A percentile compares a stretch with the other conserved stretches of the same genome.
These are phyloP conservation scores for Falco punctatus DNA, from an alignment of 2,113 vertebrate genomes.

Conservation along the genomic window DNA sequence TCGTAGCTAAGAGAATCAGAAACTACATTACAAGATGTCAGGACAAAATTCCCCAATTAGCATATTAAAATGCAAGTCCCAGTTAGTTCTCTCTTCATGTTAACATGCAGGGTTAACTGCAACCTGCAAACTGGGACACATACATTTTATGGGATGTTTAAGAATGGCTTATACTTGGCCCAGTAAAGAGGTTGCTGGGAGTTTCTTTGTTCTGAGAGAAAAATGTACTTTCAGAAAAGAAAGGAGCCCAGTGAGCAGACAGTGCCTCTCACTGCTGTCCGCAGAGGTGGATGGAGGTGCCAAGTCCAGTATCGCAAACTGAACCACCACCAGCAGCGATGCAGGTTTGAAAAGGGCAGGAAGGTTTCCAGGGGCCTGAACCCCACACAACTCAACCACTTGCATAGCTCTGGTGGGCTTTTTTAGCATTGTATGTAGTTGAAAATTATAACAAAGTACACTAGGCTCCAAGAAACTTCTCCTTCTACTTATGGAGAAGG, in stretches of 20 bases:
- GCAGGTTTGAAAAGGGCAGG: rapidly evolving
- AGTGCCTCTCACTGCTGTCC: not conserved
- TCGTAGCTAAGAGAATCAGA: not conserved
- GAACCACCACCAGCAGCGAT: rapidly evolving
- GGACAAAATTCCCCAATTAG: not conserved
- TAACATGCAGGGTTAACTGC: not conserved
- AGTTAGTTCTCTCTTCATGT: not conserved
- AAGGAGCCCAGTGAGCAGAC: not conserved
- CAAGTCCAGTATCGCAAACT: rapidly evolving
- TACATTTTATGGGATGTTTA: not conserved
- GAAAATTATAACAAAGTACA: not conserved
- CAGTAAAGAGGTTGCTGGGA: not conserved
- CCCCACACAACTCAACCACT: not conserved
- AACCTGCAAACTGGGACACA: not conserved
- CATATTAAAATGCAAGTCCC: not conserved
- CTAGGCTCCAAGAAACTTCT: not conserved
- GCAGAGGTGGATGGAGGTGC: rapidly evolving
- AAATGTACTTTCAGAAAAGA: not conserved
- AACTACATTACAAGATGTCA: not conserved
- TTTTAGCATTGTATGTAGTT: rapidly evolving
- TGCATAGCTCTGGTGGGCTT: not conserved
- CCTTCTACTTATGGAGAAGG: not conserved
- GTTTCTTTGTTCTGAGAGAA: not conserved
- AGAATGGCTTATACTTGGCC: not conserved
- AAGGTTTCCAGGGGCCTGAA: not conserved